Evolutionary conservation across 2,797 vertebrate species (phyloP).

Genomic region (Microctenopoma steveboyesi): DNA sequence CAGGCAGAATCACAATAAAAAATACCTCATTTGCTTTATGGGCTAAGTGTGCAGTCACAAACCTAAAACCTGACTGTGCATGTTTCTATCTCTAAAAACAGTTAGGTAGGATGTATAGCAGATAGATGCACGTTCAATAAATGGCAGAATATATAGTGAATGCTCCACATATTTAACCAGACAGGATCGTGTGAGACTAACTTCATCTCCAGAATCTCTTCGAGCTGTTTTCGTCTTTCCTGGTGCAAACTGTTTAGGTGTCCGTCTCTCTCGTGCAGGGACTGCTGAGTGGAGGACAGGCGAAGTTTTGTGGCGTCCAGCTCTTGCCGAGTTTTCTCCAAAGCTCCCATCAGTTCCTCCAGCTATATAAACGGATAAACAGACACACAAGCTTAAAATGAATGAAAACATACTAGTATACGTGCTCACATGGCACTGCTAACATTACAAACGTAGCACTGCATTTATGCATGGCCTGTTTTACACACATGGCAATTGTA

Average conservation of each 20-base stretch:
- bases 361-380: constrained; percentile 78
- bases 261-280: constrained; percentile 91
- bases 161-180: background rate
- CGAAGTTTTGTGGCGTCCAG: constrained; percentile 92
- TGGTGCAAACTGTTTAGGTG: constrained; percentile 89
- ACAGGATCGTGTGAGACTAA: constrained; percentile 78
- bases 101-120: no score
- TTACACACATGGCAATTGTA: constrained; percentile 7
- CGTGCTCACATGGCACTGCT: background rate
- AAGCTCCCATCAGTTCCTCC: constrained; percentile 92
- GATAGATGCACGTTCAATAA: background rate
- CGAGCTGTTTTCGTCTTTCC: constrained; percentile 92
- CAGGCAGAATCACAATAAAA: constrained; percentile 20
- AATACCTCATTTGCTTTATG: constrained; percentile 26
- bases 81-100: background rate
- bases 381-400: constrained; percentile 10
- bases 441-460: background rate
- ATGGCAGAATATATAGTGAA: background rate
- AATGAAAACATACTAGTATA: constrained; percentile 1
- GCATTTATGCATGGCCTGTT: constrained; percentile 1
- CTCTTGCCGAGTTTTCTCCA: constrained; percentile 95
- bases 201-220: constrained; percentile 98
- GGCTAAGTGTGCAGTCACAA: constrained; percentile 23
- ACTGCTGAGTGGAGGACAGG: constrained; percentile 93
- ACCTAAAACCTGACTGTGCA: constrained; percentile 6